phyloP scores from a whole-genome alignment of 2,113 vertebrate species.

The Cichladusa arquata region DNA sequence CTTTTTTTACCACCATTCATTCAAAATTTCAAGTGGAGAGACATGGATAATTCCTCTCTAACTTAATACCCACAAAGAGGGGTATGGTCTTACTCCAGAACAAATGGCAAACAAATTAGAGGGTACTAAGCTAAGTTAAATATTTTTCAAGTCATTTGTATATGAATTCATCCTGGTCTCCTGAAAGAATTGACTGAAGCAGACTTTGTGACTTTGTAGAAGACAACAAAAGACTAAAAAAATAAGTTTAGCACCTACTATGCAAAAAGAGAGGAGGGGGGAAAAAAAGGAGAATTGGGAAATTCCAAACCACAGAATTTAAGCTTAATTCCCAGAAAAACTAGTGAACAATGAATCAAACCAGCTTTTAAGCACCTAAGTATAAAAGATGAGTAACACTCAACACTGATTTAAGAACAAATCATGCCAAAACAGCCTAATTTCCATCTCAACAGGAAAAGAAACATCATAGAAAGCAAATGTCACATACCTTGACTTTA shows the following conservation, averaged over 20 bases:
- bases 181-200: background rate
- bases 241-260: background rate
- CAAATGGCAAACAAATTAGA: background rate
- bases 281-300: background rate
- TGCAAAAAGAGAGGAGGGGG: background rate
- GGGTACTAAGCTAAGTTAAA: background rate
- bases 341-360: background rate
- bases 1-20: conserved; percentile 18
- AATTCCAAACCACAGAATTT: background rate
- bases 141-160: background rate
- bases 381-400: background rate
- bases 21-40: conserved; percentile 14
- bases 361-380: background rate
- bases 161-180: background rate
- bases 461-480: background rate
- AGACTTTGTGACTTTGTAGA: background rate
- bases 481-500: background rate
- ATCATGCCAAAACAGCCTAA: background rate
- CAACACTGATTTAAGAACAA: background rate
- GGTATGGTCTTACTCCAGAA: background rate
- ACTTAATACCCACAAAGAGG: background rate
- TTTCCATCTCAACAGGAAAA: background rate
- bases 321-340: background rate
- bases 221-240: background rate
- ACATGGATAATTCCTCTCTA: background rate